phyloP scores from a whole-genome alignment of 2,797 vertebrate genomes.

The Cuculus canorus region DNA sequence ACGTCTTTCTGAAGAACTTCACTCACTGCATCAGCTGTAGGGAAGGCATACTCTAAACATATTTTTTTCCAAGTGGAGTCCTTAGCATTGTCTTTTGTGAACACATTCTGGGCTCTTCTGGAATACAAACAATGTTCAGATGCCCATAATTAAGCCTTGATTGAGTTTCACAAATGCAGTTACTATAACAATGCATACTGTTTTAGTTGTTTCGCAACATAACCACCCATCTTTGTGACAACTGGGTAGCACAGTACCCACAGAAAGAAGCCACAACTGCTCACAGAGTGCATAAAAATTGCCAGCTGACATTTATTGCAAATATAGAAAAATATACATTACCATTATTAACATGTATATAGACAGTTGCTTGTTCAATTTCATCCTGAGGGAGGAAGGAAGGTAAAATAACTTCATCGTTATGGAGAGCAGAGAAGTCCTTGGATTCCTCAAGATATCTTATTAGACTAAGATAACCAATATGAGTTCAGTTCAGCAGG shows the following conservation, averaged over 20 bases:
- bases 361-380: background rate
- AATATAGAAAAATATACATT: background rate
- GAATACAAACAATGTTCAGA: conserved; percentile 36
- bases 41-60: background rate
- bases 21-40: background rate
- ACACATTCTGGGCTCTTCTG: conserved; percentile 4
- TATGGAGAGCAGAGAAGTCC: background rate
- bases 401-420: background rate
- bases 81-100: conserved; percentile 46
- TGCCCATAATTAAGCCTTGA: conserved; percentile 19
- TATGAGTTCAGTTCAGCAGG: background rate
- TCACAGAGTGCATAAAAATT: background rate
- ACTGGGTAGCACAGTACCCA: background rate
- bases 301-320: conserved; percentile 14
- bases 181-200: conserved; percentile 43
- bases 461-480: background rate
- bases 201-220: conserved; percentile 13
- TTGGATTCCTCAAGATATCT: background rate
- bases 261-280: background rate
- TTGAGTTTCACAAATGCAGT: conserved; percentile 52
- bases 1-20: background rate
- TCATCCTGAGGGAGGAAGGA: background rate
- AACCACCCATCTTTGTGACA: conserved; percentile 33
- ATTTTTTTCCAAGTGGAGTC: background rate
- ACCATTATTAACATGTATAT: background rate